These are phyloP conservation scores for Clitarchus hookeri DNA, from an alignment of 2,888 invertebrate genomes.

Conservation along the genomic window DNA sequence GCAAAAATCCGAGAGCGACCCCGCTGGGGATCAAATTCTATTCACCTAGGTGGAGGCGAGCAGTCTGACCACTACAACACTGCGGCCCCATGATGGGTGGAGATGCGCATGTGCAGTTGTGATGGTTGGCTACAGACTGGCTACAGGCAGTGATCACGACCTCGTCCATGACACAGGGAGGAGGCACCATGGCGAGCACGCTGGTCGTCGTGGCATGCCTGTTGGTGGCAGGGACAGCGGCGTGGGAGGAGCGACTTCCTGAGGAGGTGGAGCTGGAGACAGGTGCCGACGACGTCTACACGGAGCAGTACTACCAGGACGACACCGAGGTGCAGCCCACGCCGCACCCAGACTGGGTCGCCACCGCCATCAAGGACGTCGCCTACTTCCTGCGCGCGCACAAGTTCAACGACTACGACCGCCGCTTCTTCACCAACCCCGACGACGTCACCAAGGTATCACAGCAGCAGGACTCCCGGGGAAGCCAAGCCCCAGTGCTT, in stretches of 20 bases:
- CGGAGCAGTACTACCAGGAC: not conserved
- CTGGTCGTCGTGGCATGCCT: not conserved
- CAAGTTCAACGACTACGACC: slow-evolving; percentile 69
- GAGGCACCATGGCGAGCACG: no score
- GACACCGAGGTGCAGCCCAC: slow-evolving; percentile 28
- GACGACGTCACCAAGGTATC: slow-evolving; percentile 44
- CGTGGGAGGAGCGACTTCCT: not conserved
- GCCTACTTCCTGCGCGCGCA: slow-evolving; percentile 65
- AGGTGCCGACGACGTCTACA: not conserved
- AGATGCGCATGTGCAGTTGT: no score
- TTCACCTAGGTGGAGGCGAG: no score
- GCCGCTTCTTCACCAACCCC: slow-evolving; percentile 55
- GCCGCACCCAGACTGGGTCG: slow-evolving; percentile 51
- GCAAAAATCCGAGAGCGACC: no score
- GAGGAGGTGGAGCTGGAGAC: not conserved
- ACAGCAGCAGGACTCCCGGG: no score
- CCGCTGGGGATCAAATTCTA: no score
- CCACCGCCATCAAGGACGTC: slow-evolving; percentile 60
- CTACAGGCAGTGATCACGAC: no score
- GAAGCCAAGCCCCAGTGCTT: no score
- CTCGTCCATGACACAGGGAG: no score
- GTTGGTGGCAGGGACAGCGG: not conserved
- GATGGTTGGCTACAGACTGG: no score
- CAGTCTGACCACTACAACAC: no score
- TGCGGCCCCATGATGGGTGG: no score